Evolutionary conservation across 2,113 vertebrate genomes (phyloP).

Genomic region (Heterotis niloticus): DNA sequence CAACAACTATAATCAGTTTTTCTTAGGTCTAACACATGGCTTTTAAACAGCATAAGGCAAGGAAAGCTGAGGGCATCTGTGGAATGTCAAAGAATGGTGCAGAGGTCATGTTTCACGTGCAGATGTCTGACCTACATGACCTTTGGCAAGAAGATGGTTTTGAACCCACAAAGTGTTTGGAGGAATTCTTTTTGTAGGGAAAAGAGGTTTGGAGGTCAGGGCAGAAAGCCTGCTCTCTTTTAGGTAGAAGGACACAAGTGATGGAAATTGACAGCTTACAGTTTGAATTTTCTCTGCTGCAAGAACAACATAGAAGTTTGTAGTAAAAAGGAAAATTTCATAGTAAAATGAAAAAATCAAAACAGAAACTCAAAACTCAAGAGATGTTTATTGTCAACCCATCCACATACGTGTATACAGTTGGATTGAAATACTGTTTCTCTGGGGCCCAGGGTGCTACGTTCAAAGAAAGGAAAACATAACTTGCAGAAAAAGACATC

Average conservation of each 20-base stretch:
- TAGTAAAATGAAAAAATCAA: too few relatives aligned
- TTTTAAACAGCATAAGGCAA: constrained; percentile 71
- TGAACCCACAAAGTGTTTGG: constrained; percentile 12
- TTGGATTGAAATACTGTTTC: too few relatives aligned
- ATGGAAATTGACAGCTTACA: neutral
- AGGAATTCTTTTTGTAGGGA: neutral
- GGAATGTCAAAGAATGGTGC: constrained; percentile 77
- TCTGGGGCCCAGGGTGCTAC: too few relatives aligned
- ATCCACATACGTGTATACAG: too few relatives aligned
- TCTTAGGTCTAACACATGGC: constrained; percentile 65
- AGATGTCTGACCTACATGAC: constrained; percentile 70
- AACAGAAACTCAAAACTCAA: too few relatives aligned
- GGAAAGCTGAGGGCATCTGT: constrained; percentile 46
- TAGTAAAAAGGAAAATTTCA: too few relatives aligned
- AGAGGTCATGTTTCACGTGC: constrained; percentile 73
- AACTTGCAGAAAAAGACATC: too few relatives aligned
- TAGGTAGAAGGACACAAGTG: neutral
- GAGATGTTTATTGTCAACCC: too few relatives aligned
- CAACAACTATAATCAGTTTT: constrained; percentile 51
- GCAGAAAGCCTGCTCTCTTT: neutral
- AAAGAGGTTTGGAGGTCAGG: neutral
- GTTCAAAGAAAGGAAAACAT: too few relatives aligned
- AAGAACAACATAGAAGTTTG: too few relatives aligned
- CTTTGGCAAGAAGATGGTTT: constrained; percentile 35
- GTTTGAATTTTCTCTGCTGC: neutral